phyloP scores from a whole-genome alignment of 2,888 invertebrate genomes.

The Pterostichus niger region DNA sequence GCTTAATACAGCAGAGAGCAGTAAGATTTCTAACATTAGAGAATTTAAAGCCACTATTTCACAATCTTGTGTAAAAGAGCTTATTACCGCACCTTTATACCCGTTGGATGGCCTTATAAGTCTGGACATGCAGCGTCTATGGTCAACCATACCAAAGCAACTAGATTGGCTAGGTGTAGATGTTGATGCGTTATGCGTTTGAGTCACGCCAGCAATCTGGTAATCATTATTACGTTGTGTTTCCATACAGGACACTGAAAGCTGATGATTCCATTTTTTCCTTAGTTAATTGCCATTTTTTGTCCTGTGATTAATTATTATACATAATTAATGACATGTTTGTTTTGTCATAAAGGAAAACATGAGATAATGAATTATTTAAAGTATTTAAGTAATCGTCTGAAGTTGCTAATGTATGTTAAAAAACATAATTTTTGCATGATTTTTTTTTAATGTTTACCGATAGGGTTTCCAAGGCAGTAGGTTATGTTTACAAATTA shows the following conservation, averaged over 20 bases:
- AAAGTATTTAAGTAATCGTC: too few species aligned
- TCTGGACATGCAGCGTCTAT: not conserved
- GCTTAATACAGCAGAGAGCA: too few species aligned
- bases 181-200: conserved; percentile 7
- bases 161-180: not conserved
- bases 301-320: not conserved
- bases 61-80: not conserved
- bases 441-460: too few species aligned
- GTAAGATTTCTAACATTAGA: not conserved
- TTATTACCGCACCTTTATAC: not conserved
- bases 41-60: conserved; percentile 1
- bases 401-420: too few species aligned
- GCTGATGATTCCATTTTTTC: not conserved
- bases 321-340: too few species aligned
- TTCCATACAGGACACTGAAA: not conserved
- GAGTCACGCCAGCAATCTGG: not conserved
- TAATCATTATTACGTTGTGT: not conserved
- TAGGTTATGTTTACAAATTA: too few species aligned
- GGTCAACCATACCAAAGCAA: not conserved
- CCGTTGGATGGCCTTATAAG: not conserved
- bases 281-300: not conserved
- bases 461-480: too few species aligned
- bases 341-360: not conserved
- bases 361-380: too few species aligned
- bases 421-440: too few species aligned